Base-by-base conservation (phyloP, 2,888 invertebrate species). In the Hoplodrina blanda region DNA sequence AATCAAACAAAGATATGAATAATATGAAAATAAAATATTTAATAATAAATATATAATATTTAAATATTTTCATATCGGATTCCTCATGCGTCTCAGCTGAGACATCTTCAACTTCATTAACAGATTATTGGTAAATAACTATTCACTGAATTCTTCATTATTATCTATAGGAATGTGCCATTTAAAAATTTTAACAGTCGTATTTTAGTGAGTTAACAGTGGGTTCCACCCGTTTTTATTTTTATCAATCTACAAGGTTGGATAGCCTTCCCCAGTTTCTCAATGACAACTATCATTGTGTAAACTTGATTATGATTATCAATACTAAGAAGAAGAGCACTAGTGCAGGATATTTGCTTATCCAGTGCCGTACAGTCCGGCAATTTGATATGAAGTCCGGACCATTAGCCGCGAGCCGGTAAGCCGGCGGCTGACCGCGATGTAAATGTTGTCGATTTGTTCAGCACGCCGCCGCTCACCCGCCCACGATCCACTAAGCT, bases 371-470 rank as follows among this genome's bases (percentile, higher is more conserved):
- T 50, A 53, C 61, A 53, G 82, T 75, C 77, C 69, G 69, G 85
- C 85, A 84, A 89, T 87, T 89, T 86, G 85, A 87, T 88, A 87
- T 82, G 81, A 85, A 83, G 76, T 46, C 81, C 81, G 80, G 82
- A 85, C 86, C 87, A 90, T 90, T 89, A 88, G 81, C 81, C 72
- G 71, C 82, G 76, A 81, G 80, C 80, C 84, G 78, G 85, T 85
- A 87, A 82, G 82, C 83, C 80, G 79, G 72, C 77, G 80, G 80
- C 84, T 78, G 86, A 86, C 89, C 88, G 82, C 88, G 77, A 84
- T 87, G 90, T 88, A 89, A 90, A 90, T 90, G 88, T 87, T 83
- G 85, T 73, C 90, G 84, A 91, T 91, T 91, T 91, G 89, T 91
- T 85, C 82, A 72, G 64, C 77, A 79, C 83, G 79, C 88, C 76